These are phyloP conservation scores for Sceloporus undulatus DNA, from an alignment of 2,113 vertebrate species.

Conservation along the genomic window DNA sequence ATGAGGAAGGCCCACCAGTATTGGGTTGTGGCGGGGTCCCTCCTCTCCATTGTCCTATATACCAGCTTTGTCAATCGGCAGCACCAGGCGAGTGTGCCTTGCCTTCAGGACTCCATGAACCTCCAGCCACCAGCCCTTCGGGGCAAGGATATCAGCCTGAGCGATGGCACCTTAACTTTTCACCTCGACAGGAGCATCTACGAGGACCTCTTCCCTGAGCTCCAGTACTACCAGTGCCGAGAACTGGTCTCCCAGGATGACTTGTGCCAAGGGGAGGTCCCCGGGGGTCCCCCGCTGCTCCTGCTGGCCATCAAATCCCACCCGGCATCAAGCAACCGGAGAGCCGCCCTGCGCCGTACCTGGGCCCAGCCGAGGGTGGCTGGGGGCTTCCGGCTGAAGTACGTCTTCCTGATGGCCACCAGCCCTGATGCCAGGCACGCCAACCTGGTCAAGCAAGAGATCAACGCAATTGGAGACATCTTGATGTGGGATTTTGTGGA, in stretches of 20 bases:
- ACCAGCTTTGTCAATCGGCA: not conserved
- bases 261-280: not conserved
- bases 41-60: not conserved
- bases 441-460: not conserved
- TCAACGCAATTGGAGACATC: not conserved
- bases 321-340: accelerated
- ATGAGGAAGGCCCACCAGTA: not conserved
- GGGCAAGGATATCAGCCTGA: not conserved
- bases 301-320: conserved; percentile 45
- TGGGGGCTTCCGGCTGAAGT: not conserved
- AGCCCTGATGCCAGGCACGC: no score
- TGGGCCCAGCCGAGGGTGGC: not conserved
- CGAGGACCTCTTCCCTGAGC: not conserved
- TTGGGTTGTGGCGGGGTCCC: not conserved
- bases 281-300: not conserved
- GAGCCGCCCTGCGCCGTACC: conserved; percentile 5
- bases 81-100: no score
- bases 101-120: no score
- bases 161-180: conserved; percentile 7
- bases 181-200: not conserved
- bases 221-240: not conserved
- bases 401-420: conserved; percentile 25
- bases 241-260: accelerated
- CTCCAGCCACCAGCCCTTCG: accelerated
- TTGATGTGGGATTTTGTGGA: conserved; percentile 5